phyloP scores from a whole-genome alignment of 2,797 vertebrate species.

The Psittacula derbiana region DNA sequence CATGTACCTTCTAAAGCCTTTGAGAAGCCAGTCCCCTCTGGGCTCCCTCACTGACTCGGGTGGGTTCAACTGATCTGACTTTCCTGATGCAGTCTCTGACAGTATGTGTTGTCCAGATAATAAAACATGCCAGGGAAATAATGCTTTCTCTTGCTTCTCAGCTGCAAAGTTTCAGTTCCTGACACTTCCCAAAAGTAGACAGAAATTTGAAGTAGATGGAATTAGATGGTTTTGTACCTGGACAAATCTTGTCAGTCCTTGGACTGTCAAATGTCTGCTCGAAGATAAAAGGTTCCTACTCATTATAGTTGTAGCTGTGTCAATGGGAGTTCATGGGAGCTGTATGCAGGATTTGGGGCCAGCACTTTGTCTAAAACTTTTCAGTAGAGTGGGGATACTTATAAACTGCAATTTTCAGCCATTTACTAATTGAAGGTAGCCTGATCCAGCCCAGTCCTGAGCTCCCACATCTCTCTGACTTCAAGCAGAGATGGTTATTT shows the following conservation, averaged over 20 bases:
- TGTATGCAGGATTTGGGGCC: not conserved
- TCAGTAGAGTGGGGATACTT: not conserved
- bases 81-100: not conserved
- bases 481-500: not conserved
- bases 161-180: not conserved
- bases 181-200: not conserved
- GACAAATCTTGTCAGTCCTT: not conserved
- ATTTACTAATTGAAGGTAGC: not conserved
- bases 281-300: not conserved
- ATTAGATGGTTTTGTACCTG: not conserved
- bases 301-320: accelerated
- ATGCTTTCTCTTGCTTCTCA: not conserved
- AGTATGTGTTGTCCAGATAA: not conserved
- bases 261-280: not conserved
- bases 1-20: not conserved
- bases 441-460: not conserved
- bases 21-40: not conserved
- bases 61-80: not conserved
- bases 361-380: not conserved
- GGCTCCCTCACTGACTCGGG: not conserved
- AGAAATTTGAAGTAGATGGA: not conserved
- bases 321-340: not conserved
- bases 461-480: not conserved
- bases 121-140: not conserved
- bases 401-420: not conserved